Evolutionary conservation across 2,113 vertebrate species (phyloP).

Genomic region (Nerophis lumbriciformis): DNA sequence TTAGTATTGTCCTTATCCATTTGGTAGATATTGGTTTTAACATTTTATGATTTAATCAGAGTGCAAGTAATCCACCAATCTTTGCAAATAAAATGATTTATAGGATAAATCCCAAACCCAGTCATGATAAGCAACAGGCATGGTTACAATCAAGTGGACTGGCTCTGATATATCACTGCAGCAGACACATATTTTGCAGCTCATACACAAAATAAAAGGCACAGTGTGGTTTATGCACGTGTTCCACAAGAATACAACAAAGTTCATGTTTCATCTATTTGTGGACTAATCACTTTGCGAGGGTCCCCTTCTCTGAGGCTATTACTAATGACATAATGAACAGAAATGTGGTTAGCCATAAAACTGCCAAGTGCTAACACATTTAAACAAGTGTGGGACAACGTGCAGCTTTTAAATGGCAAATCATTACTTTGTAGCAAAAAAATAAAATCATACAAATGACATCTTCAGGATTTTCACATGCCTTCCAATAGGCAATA

Average conservation of each 20-base stretch:
- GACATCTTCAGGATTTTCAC: too few relatives aligned
- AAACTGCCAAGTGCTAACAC: slow-evolving; percentile 59
- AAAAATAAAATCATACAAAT: too few relatives aligned
- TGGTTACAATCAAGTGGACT: slow-evolving; percentile 41
- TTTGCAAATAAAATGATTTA: slow-evolving; percentile 39
- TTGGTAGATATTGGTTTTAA: too few relatives aligned
- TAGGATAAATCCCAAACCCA: slow-evolving; percentile 40
- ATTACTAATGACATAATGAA: slow-evolving; percentile 47
- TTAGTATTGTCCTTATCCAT: too few relatives aligned
- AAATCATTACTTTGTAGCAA: too few relatives aligned
- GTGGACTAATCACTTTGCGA: slow-evolving; percentile 49
- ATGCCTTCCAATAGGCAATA: too few relatives aligned
- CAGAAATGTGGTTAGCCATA: slow-evolving; percentile 46
- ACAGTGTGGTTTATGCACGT: slow-evolving; percentile 24
- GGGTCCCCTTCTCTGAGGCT: slow-evolving; percentile 56
- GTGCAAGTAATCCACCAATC: too few relatives aligned
- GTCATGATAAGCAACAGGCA: slow-evolving; percentile 47
- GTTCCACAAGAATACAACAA: slow-evolving; percentile 43
- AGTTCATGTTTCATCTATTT: slow-evolving; percentile 58
- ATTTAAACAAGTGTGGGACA: slow-evolving; percentile 33
- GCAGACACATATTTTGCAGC: slow-evolving; percentile 49
- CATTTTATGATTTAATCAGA: too few relatives aligned
- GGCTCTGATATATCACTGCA: slow-evolving; percentile 47
- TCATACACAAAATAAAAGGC: slow-evolving; percentile 45
- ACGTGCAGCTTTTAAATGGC: slow-evolving; percentile 36